Evolutionary conservation across 2,888 invertebrate species (phyloP), one percentile per base, ranked within the genome.

Genomic region (Protula sp.): DNA sequence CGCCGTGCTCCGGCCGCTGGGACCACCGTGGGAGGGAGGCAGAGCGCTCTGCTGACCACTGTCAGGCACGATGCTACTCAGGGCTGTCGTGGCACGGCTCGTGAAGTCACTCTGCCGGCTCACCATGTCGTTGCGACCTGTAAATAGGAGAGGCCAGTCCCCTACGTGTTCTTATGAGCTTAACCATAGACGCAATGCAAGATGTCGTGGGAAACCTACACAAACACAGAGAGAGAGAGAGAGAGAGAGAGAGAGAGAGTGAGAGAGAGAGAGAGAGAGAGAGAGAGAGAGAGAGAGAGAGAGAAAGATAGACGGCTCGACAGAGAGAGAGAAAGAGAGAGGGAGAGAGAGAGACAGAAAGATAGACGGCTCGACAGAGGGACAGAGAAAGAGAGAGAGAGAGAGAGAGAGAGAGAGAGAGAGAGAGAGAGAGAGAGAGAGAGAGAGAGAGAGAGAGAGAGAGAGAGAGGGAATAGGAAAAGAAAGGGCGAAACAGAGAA

Each of bases 321-420:
- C 26, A 1, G 50, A 48, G 50, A 9, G 50, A 3, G 19, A 1
- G 9, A 48, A 28, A 3, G 50, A 48, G 50, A 14, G 50, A 48
- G 50, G 1, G 1, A 48, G 50, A 9, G 50, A 48, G 50, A 14
- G 50, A 48, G 19, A n/a, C 26, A 48, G 50, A 19, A 28, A 48
- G 50, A 9, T n/a, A n/a, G n/a, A n/a, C n/a, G n/a, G n/a, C n/a
- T n/a, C n/a, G n/a, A n/a, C n/a, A n/a, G n/a, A n/a, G 5, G 28
- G 50, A 1, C 9, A 48, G 50, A 14, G n/a, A 48, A 27, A 22
- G 31, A 31, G 31, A 19, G 2, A 31, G 31, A 31, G 55, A 30
- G 55, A 19, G 55, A 53, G 55, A 55, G 55, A 55, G 55, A 5
- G 55, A 55, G 3, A n/a, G 30, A 45, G 55, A 19, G 3, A 38